phyloP scores from a whole-genome alignment of 1,140 invertebrate genomes.

The Drosophila murphyi region DNA sequence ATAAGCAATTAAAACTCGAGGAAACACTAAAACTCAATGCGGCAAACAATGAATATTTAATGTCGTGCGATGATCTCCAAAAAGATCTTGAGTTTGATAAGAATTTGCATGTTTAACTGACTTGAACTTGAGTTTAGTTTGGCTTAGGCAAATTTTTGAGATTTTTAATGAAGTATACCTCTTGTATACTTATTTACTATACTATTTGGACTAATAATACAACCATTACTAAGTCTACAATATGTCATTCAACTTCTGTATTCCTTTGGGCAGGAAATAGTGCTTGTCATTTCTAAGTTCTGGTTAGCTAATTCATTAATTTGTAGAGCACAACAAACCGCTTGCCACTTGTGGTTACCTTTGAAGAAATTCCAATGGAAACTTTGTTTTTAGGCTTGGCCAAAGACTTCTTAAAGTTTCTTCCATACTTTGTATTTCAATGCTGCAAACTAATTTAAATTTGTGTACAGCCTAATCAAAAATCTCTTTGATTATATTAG shows the following conservation, averaged over 20 bases:
- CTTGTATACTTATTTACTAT: too few relatives aligned
- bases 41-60: slow-evolving; percentile 6
- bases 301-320: neutral
- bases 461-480: neutral
- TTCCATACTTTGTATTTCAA: neutral
- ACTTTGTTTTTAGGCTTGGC: neutral
- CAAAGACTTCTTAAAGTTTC: neutral
- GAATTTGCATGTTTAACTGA: slow-evolving; percentile 4
- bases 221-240: too few relatives aligned
- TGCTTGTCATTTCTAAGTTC: neutral
- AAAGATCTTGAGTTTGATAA: slow-evolving; percentile 10
- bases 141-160: neutral
- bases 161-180: too few relatives aligned
- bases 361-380: neutral
- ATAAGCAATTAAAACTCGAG: slow-evolving; percentile 30
- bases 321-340: neutral
- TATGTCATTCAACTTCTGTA: too few relatives aligned
- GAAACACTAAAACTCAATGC: neutral
- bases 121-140: neutral
- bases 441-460: neutral
- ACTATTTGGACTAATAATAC: too few relatives aligned
- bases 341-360: neutral
- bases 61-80: slow-evolving; percentile 4
- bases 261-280: too few relatives aligned
- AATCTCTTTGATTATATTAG: slow-evolving; percentile 20